phyloP scores from a whole-genome alignment of 2,888 invertebrate genomes.

The Antitype chi region DNA sequence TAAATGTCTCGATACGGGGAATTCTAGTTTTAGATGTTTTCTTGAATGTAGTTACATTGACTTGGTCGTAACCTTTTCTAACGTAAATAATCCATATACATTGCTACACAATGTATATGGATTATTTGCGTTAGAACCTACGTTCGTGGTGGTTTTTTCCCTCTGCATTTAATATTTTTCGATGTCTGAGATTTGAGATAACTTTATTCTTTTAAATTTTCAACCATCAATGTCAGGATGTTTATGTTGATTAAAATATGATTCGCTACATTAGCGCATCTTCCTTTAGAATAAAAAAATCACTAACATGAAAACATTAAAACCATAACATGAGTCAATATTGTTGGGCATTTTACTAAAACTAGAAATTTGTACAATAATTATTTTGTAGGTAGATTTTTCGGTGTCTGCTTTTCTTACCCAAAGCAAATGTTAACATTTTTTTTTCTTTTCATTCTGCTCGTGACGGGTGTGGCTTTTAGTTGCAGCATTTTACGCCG shows the following conservation, averaged over 20 bases:
- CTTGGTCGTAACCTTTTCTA: slow-evolving; percentile 1
- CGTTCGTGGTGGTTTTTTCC: background rate
- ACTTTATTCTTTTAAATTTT: background rate
- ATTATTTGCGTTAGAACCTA: no score
- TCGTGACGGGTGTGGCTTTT: slow-evolving; percentile 4
- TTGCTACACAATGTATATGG: no score
- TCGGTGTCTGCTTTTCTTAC: background rate
- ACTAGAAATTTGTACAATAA: background rate
- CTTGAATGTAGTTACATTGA: background rate
- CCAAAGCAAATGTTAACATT: background rate
- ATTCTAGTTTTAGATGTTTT: slow-evolving; percentile 11
- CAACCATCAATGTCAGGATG: no score
- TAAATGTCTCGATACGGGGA: background rate
- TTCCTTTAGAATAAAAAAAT: background rate
- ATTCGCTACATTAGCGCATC: no score
- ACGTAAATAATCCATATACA: background rate
- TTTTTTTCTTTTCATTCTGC: slow-evolving; percentile 13
- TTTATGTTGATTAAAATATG: no score
- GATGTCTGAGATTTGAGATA: background rate
- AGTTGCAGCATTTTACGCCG: slow-evolving; percentile 3
- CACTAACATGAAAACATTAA: background rate
- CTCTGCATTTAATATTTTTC: background rate
- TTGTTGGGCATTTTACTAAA: background rate
- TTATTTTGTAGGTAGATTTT: background rate
- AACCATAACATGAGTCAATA: background rate